Percentiles rank a stretch among this genome's conserved stretches.
Conservation (phyloP, 2,888 invertebrate genomes). For the Eupithecia dodoneata region DNA sequence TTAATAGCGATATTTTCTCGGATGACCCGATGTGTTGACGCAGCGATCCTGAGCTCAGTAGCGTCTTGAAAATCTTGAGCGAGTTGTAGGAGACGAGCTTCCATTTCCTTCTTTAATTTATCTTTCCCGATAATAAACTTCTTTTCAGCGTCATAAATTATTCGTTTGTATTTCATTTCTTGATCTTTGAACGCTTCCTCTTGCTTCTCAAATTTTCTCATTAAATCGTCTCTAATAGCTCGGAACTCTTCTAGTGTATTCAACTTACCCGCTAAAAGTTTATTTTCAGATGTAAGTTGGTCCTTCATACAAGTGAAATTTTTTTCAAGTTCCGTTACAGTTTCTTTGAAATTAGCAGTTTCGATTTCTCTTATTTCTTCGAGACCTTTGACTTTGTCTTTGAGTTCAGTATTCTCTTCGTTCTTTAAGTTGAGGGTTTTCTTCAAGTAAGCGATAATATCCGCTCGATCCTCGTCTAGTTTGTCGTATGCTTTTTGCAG, state of each 20-base stretch:
- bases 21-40: constrained; percentile 93
- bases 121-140: constrained; percentile 91
- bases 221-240: constrained; percentile 92
- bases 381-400: constrained; percentile 89
- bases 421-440: constrained; percentile 88
- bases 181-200: constrained; percentile 90
- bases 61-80: constrained; percentile 94
- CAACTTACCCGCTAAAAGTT: constrained; percentile 92
- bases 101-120: constrained; percentile 94
- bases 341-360: constrained; percentile 85
- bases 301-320: constrained; percentile 92
- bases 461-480: constrained; percentile 91
- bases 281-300: constrained; percentile 93
- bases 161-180: constrained; percentile 89
- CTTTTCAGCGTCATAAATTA: constrained; percentile 90
- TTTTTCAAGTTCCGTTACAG: constrained; percentile 87
- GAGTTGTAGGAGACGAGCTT: constrained; percentile 89
- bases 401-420: constrained; percentile 85
- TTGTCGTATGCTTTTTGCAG: constrained; percentile 85
- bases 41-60: constrained; percentile 93
- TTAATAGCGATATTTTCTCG: constrained; percentile 93
- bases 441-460: constrained; percentile 93
- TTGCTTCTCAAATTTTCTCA: constrained; percentile 92
- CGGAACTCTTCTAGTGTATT: constrained; percentile 96
- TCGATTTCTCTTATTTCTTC: constrained; percentile 88